phyloP scores from a whole-genome alignment of 35 echinoderm and acorn worm genomes.

The Stichopus chloronotus region DNA sequence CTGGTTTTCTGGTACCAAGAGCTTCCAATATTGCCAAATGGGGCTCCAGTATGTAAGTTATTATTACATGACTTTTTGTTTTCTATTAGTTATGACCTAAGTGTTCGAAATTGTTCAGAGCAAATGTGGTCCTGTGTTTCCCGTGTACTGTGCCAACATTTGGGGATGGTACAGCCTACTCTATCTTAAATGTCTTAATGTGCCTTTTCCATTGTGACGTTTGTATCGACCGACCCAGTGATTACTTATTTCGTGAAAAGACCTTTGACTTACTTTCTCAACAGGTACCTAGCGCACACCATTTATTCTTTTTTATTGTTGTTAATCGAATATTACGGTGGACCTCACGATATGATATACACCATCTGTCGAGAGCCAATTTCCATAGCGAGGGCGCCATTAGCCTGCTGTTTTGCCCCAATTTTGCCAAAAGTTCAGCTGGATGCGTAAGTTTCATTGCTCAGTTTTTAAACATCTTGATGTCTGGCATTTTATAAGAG shows the following conservation, averaged over 20 bases:
- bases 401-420: conserved; percentile 20
- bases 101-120: too few species aligned
- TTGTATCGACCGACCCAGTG: too few species aligned
- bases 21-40: conserved; percentile 50
- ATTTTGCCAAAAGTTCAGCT: conserved; percentile 14
- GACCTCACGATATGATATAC: conserved; percentile 17
- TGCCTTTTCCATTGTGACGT: too few species aligned
- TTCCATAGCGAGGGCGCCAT: conserved; percentile 37
- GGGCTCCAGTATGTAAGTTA: conserved; percentile 47
- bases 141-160: too few species aligned
- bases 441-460: conserved; percentile 18
- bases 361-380: neutral
- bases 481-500: neutral
- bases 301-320: conserved; percentile 42
- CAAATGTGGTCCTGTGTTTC: too few species aligned
- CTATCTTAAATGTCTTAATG: too few species aligned
- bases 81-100: too few species aligned
- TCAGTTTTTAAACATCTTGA: neutral
- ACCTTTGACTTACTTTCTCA: neutral
- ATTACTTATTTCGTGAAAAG: too few species aligned
- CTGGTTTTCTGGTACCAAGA: conserved; percentile 43
- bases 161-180: too few species aligned
- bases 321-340: conserved; percentile 35
- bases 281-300: conserved; percentile 39
- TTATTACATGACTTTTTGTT: neutral